Conservation (phyloP, 2,888 invertebrate genomes). For the Emmelina monodactyla region DNA sequence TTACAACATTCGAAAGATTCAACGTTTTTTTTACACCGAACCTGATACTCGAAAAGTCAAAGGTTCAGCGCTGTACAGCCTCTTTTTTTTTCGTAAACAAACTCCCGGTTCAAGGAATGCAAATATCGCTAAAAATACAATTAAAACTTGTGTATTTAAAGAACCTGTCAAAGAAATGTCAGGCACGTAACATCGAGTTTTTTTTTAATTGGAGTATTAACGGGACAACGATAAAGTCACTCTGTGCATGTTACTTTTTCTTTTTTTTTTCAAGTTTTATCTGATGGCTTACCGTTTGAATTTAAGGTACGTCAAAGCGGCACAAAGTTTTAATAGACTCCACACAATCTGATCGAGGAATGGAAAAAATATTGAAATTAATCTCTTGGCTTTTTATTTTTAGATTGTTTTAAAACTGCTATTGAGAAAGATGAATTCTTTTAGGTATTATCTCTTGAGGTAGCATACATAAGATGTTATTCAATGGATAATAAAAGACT, state of each 20-base stretch:
- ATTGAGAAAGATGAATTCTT: no score
- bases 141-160: no score
- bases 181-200: slow-evolving; percentile 40
- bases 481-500: no score
- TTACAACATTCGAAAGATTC: no score
- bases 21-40: not conserved
- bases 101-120: no score
- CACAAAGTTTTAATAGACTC: slow-evolving; percentile 62
- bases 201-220: slow-evolving; percentile 62
- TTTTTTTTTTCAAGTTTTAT: slow-evolving; percentile 41
- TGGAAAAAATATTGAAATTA: not conserved
- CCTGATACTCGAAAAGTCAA: slow-evolving; percentile 1
- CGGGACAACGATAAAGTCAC: slow-evolving; percentile 56
- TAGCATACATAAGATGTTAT: no score
- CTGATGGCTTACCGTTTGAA: slow-evolving; percentile 63
- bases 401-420: not conserved
- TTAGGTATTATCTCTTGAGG: no score
- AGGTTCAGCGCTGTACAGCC: no score
- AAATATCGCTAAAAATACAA: no score
- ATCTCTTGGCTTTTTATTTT: slow-evolving; percentile 1
- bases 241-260: slow-evolving; percentile 30
- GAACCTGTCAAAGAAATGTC: not conserved
- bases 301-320: slow-evolving; percentile 54
- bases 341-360: slow-evolving; percentile 41
- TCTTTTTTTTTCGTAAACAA: no score